These are phyloP conservation scores for Eucidaris tribuloides DNA, from an alignment of 35 echinoderm and acorn worm species.

Conservation along the genomic window DNA sequence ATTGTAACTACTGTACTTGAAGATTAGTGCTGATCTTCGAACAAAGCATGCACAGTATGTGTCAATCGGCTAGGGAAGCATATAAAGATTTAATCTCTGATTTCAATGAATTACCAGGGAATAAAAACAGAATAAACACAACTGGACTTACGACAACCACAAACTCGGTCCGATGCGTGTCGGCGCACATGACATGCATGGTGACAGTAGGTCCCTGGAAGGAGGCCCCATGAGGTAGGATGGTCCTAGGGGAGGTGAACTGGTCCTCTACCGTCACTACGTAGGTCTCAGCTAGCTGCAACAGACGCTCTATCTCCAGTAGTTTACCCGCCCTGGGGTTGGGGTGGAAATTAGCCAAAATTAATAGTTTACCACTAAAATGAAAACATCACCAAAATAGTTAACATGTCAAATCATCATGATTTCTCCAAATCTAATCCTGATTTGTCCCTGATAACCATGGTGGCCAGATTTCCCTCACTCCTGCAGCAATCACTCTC, in stretches of 20 bases:
- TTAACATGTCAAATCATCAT: no score
- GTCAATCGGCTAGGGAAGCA: no score
- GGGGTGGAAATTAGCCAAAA: background rate
- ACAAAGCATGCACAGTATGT: no score
- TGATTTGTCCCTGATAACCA: no score
- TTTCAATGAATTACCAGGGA: no score
- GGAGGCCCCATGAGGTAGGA: slow-evolving; percentile 92
- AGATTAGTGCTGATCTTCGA: no score
- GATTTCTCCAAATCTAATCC: no score
- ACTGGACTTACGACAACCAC: slow-evolving; percentile 88
- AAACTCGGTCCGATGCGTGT: slow-evolving; percentile 87
- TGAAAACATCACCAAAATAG: background rate
- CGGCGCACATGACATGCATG: slow-evolving; percentile 74
- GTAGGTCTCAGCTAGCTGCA: slow-evolving; percentile 86
- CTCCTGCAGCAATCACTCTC: no score
- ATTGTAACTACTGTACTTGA: no score
- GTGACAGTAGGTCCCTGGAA: slow-evolving; percentile 97
- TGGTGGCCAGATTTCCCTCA: no score
- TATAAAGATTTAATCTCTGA: no score
- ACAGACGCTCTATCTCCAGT: slow-evolving; percentile 84
- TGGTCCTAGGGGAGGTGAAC: slow-evolving; percentile 65
- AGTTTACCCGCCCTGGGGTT: slow-evolving; percentile 74
- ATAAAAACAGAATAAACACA: no score
- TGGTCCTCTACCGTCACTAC: slow-evolving; percentile 94
- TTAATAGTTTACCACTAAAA: background rate